phyloP scores from a whole-genome alignment of 92 coral and sea anemone genomes.

The Epizoanthus ramosus region DNA sequence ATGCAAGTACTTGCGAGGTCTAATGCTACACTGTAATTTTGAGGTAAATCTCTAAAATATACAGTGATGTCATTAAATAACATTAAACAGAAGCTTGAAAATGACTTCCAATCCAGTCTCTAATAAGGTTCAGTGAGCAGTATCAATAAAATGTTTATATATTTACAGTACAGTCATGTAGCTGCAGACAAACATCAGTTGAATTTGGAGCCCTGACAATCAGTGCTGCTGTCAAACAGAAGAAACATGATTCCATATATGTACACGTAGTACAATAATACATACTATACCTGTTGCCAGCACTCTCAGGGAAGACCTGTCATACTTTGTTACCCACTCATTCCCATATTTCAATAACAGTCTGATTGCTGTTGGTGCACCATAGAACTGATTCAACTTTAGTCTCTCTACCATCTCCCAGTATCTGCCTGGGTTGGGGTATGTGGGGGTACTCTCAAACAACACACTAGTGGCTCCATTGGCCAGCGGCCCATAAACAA shows the following conservation, averaged over 20 bases:
- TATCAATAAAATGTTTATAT: too few species aligned
- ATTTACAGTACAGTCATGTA: too few species aligned
- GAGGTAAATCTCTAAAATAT: too few species aligned
- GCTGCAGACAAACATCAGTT: too few species aligned
- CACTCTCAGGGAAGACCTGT: conserved; percentile 84
- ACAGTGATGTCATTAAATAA: neutral
- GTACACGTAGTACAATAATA: too few species aligned
- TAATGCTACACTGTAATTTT: too few species aligned
- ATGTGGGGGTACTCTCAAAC: conserved; percentile 97
- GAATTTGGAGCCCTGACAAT: neutral
- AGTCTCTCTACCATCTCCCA: conserved; percentile 98
- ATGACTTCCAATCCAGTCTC: too few species aligned
- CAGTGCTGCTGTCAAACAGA: too few species aligned
- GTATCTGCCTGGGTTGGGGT: conserved; percentile 99
- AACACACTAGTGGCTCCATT: conserved; percentile 96
- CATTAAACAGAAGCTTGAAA: too few species aligned
- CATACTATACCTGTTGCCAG: conserved; percentile 82
- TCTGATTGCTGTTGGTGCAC: conserved; percentile 94
- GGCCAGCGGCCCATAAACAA: conserved; percentile 92
- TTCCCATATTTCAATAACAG: conserved; percentile 84
- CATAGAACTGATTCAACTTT: conserved; percentile 83
- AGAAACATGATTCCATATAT: too few species aligned
- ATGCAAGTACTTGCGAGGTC: too few species aligned
- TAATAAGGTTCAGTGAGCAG: too few species aligned
- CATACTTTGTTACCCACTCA: conserved; percentile 88